Conservation (phyloP, 2,888 invertebrate genomes). For the Euphydryas editha region DNA sequence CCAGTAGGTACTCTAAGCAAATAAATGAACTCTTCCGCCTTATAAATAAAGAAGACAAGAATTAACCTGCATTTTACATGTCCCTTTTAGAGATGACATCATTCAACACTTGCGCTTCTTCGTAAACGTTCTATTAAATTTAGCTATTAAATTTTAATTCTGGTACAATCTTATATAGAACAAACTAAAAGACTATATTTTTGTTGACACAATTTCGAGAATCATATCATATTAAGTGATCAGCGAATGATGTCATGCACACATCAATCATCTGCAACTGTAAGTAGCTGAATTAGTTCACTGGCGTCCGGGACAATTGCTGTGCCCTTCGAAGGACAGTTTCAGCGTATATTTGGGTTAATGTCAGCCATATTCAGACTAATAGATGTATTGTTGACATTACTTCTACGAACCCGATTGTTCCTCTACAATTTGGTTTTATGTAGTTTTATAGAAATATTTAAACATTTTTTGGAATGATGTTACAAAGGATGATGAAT, state of each 20-base stretch:
- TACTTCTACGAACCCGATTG: constrained; percentile 2
- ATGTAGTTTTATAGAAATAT: background rate
- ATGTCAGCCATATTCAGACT: constrained; percentile 38
- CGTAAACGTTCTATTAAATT: background rate
- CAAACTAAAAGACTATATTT: constrained; percentile 2
- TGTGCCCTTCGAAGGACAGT: constrained; percentile 72
- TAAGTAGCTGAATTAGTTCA: constrained; percentile 63
- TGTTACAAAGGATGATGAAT: no score
- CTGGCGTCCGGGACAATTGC: constrained; percentile 60
- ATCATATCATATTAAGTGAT: constrained; percentile 26
- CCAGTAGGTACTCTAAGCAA: no score
- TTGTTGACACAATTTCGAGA: constrained; percentile 23
- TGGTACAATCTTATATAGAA: background rate
- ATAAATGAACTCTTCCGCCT: no score
- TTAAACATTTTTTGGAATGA: no score
- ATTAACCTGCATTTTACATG: no score
- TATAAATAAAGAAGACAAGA: no score
- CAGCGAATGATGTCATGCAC: constrained; percentile 54
- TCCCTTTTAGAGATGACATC: no score
- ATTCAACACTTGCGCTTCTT: background rate
- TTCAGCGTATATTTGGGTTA: constrained; percentile 44
- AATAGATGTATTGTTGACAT: constrained; percentile 10
- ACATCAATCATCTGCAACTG: constrained; percentile 55
- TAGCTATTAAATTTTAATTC: background rate
- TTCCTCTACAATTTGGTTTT: background rate